Base-by-base conservation (phyloP, 2,888 invertebrate genomes). In the Diabrotica balteata region DNA sequence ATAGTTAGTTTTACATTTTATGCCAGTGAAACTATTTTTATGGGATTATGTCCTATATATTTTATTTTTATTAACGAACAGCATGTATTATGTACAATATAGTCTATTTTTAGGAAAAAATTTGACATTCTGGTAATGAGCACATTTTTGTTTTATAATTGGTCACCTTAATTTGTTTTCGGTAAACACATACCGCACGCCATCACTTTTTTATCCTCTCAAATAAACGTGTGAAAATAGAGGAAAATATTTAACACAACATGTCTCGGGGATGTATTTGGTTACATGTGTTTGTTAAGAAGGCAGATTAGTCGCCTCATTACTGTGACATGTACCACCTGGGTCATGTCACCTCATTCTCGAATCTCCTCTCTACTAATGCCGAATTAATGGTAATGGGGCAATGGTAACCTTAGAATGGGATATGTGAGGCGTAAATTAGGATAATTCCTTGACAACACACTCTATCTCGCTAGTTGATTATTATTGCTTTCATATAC, bases 271-370 rank as follows among this genome's bases (percentile, higher is more conserved):
- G 51, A 66, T 51, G 63, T 66, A 52, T 71, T 68, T 71, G 72
- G 75, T 68, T 75, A 74, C 75, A 75, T 70, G 69, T 75, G 75
- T 74, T 73, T 72, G 72, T 71, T 73, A 72, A 74, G 73, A 69
- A 69, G 63, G 67, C 50, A 69, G 75, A 73, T 76, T 78, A 79
- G 78, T 74, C 75, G 74, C 72, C 80, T 81, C 80, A 79, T 81
- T 81, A 81, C 75, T 62, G 68, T 66, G 78, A 81, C 74, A 77
- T 73, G 77, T 78, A 73, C 78, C 81, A 81, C 81, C 81, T 81
- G 81, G 79, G 76, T 72, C 70, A 70, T 70, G 73, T 74, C 68
- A 54, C 67, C 53, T 61, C 61, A 22, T 22, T 44, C 61, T 53
- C 44, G 32, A 52, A 53, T 62, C 55, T 55, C 49, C 54, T 47